A percentile compares a stretch with the other conserved stretches of the same genome.
Conservation (phyloP, 1,140 invertebrate species). For the Drosophila novamexicana region DNA sequence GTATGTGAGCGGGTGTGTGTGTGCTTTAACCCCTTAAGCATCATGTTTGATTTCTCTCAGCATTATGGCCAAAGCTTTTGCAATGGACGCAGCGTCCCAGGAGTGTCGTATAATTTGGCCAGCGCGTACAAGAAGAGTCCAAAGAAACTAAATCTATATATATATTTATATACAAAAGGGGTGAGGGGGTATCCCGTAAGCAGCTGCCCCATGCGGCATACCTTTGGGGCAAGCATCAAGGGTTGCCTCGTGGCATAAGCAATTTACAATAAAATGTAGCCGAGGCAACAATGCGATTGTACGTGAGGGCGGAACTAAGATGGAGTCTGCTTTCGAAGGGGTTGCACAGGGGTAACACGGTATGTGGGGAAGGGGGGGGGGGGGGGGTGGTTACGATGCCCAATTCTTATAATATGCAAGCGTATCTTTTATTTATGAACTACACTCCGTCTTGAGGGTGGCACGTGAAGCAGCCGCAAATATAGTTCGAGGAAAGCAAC, state of each 20-base stretch:
- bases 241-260: constrained; percentile 69
- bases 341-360: neutral
- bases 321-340: neutral
- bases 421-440: constrained; percentile 75
- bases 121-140: constrained; percentile 57
- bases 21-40: constrained; percentile 65
- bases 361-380: neutral
- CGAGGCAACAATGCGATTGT: constrained; percentile 66
- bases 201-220: constrained; percentile 36
- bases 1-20: constrained; percentile 29
- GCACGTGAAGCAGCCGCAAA: neutral
- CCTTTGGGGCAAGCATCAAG: constrained; percentile 66
- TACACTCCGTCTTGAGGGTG: constrained; percentile 1
- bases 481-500: neutral
- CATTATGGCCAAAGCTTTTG: constrained; percentile 61
- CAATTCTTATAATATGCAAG: constrained; percentile 45
- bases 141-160: constrained; percentile 40
- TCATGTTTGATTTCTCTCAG: constrained; percentile 72
- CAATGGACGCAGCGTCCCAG: constrained; percentile 47
- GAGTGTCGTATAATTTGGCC: constrained; percentile 80
- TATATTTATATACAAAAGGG: constrained; percentile 33
- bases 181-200: constrained; percentile 27
- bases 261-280: constrained; percentile 81
- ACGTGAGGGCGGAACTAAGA: constrained; percentile 14
- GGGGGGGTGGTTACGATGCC: neutral